Evolutionary conservation across 2,797 vertebrate species (phyloP), one percentile per base, ranked within the genome.

Genomic region (Phylloscopus collybita): DNA sequence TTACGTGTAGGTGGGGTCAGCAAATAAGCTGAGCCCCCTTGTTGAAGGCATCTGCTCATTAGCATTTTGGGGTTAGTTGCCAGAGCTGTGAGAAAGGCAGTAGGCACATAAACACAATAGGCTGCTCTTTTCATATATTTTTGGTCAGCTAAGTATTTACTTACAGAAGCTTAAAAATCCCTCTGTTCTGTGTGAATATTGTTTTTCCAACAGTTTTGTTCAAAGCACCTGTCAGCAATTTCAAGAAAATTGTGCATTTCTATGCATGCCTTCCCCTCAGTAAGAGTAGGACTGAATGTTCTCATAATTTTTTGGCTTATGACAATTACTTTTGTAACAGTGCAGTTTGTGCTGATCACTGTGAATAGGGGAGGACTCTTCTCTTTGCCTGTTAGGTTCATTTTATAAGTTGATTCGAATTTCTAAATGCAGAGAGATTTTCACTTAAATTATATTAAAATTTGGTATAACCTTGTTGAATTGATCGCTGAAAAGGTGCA

Each of bases 141-240:
- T 70, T 78, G 19, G 34, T 76, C 29, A 40, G 29, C 27, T 14
- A 22, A 75, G 23, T 76, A 64, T 73, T 87, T 80, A 17, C 20
- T 90, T 78, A 32, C 15, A 78, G 70, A 84, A 83, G 40, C 22
- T 51, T 75, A 27, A 65, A 32, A 82, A 54, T 44, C 16, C 29
- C 16, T 72, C 15, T 67, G 10, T 51, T 80, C 8, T 62, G 76
- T 53, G 62, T 80, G 65, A 66, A n/a, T 44, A 60, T 50, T 82
- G 42, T 60, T 92, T 92, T 86, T 34, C 20, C n/a, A 79, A 16
- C 45, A 81, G 38, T 93, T 95, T 71, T 83, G 36, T 80, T 91
- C 17, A 49, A 82, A 92, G 49, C 20, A 70, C 51, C 65, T 62
- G 13, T 51, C 22, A 81, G 60, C 59, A 59, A 8, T 89, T 87